phyloP scores from a whole-genome alignment of 2,113 vertebrate species.

The Dascyllus trimaculatus region DNA sequence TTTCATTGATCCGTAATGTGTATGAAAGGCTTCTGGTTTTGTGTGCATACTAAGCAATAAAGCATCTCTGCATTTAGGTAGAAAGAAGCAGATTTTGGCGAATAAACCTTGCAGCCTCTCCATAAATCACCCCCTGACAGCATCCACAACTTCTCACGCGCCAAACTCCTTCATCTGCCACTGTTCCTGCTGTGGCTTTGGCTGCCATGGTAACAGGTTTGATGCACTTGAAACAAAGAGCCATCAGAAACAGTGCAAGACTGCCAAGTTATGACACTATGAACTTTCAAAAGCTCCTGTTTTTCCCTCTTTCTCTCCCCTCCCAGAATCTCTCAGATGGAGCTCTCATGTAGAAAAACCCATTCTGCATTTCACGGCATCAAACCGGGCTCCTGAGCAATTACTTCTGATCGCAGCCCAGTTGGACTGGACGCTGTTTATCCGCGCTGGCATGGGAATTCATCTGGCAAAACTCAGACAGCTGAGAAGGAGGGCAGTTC shows the following conservation, averaged over 20 bases:
- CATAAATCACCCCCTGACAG: too few relatives aligned
- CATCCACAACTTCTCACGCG: background rate
- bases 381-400: constrained; percentile 67
- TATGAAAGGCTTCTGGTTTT: background rate
- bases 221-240: constrained; percentile 16
- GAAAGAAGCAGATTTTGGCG: constrained; percentile 29
- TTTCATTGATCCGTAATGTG: background rate
- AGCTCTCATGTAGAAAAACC: constrained; percentile 61
- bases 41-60: background rate
- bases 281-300: constrained; percentile 9
- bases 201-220: background rate
- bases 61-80: background rate
- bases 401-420: constrained; percentile 75
- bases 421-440: constrained; percentile 72
- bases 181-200: constrained; percentile 11
- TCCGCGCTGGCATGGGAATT: constrained; percentile 56
- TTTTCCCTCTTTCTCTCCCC: constrained; percentile 18
- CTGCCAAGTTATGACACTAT: background rate
- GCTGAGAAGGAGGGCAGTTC: constrained; percentile 48
- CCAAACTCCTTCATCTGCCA: background rate
- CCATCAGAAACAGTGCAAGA: background rate
- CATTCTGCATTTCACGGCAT: constrained; percentile 64
- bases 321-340: constrained; percentile 31
- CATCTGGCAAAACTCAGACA: constrained; percentile 48
- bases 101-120: constrained; percentile 32